Conservation (phyloP, 2,797 vertebrate species). For the Lutjanus campechanus region DNA sequence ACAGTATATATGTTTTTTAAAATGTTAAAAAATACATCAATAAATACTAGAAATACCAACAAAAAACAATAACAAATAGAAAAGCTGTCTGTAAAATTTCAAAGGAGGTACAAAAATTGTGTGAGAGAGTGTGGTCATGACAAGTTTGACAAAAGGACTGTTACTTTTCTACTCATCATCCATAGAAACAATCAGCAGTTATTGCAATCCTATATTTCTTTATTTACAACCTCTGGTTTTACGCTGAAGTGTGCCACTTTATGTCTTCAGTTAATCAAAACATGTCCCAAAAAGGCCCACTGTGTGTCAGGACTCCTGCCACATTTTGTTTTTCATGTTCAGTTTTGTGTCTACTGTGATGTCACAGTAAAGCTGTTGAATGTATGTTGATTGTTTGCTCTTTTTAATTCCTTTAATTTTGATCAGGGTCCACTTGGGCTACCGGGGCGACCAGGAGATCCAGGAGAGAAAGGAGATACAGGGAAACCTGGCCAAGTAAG, state of each 20-base stretch:
- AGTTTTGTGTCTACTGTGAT: not conserved
- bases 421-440: conserved; percentile 89
- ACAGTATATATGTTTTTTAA: no score
- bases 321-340: not conserved
- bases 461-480: conserved; percentile 87
- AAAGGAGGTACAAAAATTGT: not conserved
- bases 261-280: not conserved
- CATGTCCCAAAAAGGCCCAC: not conserved
- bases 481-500: conserved; percentile 81
- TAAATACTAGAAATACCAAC: not conserved
- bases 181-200: not conserved
- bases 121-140: not conserved
- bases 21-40: not conserved
- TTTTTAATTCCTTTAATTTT: conserved; percentile 16
- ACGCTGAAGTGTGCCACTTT: not conserved
- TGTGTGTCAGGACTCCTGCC: not conserved
- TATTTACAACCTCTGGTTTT: not conserved
- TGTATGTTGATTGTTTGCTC: not conserved
- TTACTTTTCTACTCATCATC: not conserved
- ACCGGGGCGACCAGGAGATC: conserved; percentile 88
- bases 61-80: not conserved
- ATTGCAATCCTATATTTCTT: not conserved
- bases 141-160: not conserved
- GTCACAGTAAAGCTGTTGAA: no score
- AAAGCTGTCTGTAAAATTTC: not conserved